A percentile compares a stretch with the other conserved stretches of the same genome.
These are phyloP conservation scores for Poecilia picta DNA, from an alignment of 2,797 vertebrate species.

Conservation along the genomic window DNA sequence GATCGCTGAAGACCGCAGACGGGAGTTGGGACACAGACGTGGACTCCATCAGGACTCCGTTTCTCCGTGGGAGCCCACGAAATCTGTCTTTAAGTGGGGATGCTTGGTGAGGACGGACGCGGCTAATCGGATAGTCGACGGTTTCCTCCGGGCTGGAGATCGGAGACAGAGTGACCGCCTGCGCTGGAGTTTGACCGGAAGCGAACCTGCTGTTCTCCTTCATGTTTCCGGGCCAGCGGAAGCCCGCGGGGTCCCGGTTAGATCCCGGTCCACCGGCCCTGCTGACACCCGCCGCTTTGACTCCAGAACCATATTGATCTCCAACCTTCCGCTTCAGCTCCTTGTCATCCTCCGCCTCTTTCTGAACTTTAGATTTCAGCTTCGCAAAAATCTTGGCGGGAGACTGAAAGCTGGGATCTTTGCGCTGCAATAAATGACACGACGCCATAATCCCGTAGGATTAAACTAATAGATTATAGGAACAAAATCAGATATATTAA, in stretches of 20 bases:
- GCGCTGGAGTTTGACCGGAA: conserved; percentile 31
- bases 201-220: conserved; percentile 22
- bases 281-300: background rate
- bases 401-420: conserved; percentile 39
- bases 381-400: conserved; percentile 82
- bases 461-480: background rate
- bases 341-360: conserved; percentile 20
- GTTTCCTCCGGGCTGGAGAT: conserved; percentile 55
- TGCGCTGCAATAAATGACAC: background rate
- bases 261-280: background rate
- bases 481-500: background rate
- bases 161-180: conserved; percentile 74
- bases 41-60: conserved; percentile 36
- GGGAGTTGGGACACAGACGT: conserved; percentile 4
- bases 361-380: conserved; percentile 75
- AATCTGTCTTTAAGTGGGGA: background rate
- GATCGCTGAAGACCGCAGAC: background rate
- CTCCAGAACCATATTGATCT: background rate
- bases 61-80: conserved; percentile 4
- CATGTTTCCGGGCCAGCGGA: background rate
- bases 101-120: background rate
- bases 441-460: conserved; percentile 22
- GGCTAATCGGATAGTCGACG: background rate
- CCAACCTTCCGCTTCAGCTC: background rate
- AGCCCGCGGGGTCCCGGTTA: background rate